Conservation (phyloP, 2,888 invertebrate species). For the Volucella bombylans region DNA sequence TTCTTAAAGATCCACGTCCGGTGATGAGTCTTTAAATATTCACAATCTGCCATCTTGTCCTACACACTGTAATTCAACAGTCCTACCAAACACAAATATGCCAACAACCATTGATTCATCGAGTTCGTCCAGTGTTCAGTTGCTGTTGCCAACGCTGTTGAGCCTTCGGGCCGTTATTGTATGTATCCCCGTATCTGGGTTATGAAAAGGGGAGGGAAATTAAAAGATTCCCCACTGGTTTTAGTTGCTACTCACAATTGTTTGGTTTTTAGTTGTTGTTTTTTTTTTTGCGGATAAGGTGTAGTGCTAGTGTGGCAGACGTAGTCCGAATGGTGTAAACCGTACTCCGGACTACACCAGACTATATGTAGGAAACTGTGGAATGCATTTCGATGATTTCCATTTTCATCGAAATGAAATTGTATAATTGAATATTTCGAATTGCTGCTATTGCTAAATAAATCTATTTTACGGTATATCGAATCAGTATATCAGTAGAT, state of each 20-base stretch:
- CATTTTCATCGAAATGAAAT: constrained; percentile 54
- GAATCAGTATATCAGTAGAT: constrained; percentile 43
- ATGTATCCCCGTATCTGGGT: constrained; percentile 15
- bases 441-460: constrained; percentile 55
- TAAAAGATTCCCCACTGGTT: constrained; percentile 22
- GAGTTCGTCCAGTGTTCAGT: constrained; percentile 18
- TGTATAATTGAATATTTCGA: constrained; percentile 72
- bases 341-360: too few relatives aligned
- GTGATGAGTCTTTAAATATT: neutral
- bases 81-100: neutral
- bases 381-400: constrained; percentile 56
- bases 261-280: constrained; percentile 36
- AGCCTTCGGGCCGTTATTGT: constrained; percentile 19
- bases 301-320: neutral
- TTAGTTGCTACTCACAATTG: constrained; percentile 15
- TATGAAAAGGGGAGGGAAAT: neutral
- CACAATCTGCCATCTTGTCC: neutral
- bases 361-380: neutral
- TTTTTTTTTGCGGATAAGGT: neutral
- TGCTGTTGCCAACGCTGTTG: constrained; percentile 1
- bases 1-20: too few relatives aligned
- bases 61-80: constrained; percentile 31
- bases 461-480: constrained; percentile 56
- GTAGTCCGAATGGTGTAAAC: too few relatives aligned
- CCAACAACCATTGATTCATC: constrained; percentile 45